Conservation (phyloP, 2,113 vertebrate genomes). For the Mus pahari region DNA sequence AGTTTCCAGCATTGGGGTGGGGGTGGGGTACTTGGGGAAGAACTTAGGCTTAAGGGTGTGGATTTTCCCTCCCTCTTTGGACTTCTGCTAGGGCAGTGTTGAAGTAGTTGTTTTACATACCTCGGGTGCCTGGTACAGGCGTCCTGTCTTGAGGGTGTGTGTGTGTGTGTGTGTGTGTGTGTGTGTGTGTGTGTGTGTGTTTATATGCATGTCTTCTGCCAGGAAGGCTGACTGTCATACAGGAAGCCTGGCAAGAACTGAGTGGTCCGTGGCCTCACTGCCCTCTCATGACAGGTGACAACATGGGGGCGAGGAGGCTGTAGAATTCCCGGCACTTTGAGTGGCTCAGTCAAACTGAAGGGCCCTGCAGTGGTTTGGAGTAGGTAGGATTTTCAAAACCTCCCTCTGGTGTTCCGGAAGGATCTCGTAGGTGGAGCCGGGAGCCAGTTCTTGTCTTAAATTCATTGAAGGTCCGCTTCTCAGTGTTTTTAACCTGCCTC, state of each 20-base stretch:
- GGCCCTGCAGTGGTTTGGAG: background rate
- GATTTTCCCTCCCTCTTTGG: background rate
- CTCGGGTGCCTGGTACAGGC: background rate
- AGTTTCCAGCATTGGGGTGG: background rate
- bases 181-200: background rate
- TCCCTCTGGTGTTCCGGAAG: background rate
- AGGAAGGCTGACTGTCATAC: background rate
- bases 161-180: background rate
- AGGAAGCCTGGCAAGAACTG: background rate
- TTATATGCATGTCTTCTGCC: background rate
- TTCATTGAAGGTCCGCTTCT: background rate
- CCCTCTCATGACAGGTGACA: background rate
- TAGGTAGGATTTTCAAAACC: background rate
- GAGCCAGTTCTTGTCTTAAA: background rate
- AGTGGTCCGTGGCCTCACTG: accelerated
- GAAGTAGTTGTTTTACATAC: accelerated
- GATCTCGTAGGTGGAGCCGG: background rate
- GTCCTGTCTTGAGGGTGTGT: background rate
- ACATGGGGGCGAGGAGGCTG: background rate
- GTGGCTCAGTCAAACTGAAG: background rate
- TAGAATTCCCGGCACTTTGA: background rate
- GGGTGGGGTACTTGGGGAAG: background rate
- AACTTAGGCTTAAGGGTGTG: background rate
- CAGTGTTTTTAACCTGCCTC: background rate
- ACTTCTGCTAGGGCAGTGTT: accelerated